These are phyloP conservation scores for Pseudococcus viburni DNA, from an alignment of 2,888 invertebrate species.

Conservation along the genomic window DNA sequence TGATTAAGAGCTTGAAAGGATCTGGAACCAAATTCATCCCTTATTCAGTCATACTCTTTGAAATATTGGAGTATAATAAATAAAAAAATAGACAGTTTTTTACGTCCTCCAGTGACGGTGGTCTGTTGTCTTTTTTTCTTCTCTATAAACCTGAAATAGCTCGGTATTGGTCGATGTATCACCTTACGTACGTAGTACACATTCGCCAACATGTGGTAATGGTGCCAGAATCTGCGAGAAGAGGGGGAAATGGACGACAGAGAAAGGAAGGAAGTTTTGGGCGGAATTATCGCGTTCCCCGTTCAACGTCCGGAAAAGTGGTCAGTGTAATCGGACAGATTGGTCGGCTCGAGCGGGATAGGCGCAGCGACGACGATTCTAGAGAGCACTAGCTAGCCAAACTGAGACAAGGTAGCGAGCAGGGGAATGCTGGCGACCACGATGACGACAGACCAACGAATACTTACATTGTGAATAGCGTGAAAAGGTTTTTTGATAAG, in stretches of 20 bases:
- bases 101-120: too few relatives aligned
- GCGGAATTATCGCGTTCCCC: neutral
- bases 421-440: slow-evolving; percentile 6
- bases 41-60: too few relatives aligned
- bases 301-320: neutral
- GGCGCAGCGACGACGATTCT: neutral
- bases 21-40: too few relatives aligned
- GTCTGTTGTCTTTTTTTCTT: neutral
- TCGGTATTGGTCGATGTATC: neutral
- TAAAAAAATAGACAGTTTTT: too few relatives aligned
- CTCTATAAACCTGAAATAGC: too few relatives aligned
- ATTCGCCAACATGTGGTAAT: neutral
- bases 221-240: neutral
- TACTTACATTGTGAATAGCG: slow-evolving; percentile 12
- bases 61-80: too few relatives aligned
- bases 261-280: neutral
- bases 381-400: neutral
- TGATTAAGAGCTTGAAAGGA: too few relatives aligned
- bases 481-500: slow-evolving; percentile 45
- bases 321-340: slow-evolving; percentile 17
- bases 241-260: neutral
- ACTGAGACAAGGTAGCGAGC: neutral
- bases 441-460: neutral
- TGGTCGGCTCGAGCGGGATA: neutral
- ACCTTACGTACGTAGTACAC: neutral